Evolutionary conservation across 2,888 invertebrate species (phyloP), one percentile per base, ranked within the genome.

Genomic region (Laothoe populi): DNA sequence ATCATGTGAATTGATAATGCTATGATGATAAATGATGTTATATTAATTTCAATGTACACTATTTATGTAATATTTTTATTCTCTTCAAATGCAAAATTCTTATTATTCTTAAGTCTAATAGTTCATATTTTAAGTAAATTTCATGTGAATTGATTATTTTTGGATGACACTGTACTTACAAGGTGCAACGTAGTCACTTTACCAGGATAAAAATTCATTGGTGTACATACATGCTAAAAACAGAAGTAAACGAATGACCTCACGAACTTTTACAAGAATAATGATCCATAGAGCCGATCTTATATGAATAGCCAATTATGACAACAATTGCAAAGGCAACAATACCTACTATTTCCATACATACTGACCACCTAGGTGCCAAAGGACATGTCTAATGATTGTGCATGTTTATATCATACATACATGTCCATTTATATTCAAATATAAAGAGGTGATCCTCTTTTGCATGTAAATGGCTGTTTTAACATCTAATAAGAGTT

Each of bases 401-500:
- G 53, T 53, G 53, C 35, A 31, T 19, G 53, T 35, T 11, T 53
- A 26, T 4, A 8, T 16, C 31, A 24, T n/a, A 10, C 7, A 31
- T 16, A 16, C 35, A 35, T 19, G 11, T 8, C 31, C 53, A 10
- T 44, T 44, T 19, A 53, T 35, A 35, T 35, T 11, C 16, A 19
- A 10, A 53, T 35, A 35, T 35, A 31, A 53, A 11, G 35, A 10
- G 35, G 2, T 49, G 16, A 31, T 53, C 35, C 53, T 2, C 31
- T 21, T 53, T 53, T 53, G 53, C 31, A 53, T 53, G 19, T 53
- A 53, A 53, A 53, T 53, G 16, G 31, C 4, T 19, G 16, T 1
- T 53, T 53, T 53, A 53, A 35, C 53, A 53, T 53, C 26, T 26
- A 48, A 31, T 53, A 53, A 31, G 26, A 53, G 10, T 53, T 31